A percentile compares a stretch with the other conserved stretches of the same genome.
These are phyloP conservation scores for Drosophila suzukii DNA, from an alignment of 1,140 invertebrate genomes.

Conservation along the genomic window DNA sequence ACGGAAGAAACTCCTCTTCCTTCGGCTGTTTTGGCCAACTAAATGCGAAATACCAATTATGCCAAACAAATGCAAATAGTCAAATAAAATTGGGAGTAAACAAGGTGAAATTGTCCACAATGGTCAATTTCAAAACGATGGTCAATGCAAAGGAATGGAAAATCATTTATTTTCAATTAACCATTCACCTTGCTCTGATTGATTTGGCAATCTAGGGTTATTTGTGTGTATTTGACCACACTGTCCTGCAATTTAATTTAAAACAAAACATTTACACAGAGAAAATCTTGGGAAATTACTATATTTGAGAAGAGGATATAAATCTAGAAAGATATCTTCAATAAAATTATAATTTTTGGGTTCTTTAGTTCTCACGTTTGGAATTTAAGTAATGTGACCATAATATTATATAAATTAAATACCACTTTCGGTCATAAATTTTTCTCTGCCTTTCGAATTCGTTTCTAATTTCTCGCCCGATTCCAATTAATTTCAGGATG, in stretches of 20 bases:
- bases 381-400: too few relatives aligned
- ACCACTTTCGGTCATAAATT: too few relatives aligned
- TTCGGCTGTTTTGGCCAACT: conserved; percentile 7
- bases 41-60: conserved; percentile 74
- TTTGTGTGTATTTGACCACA: not conserved
- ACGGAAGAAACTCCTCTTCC: conserved; percentile 1
- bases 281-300: not conserved
- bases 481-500: conserved; percentile 93
- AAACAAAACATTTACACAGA: not conserved
- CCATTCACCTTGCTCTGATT: conserved; percentile 3
- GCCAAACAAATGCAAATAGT: conserved; percentile 33
- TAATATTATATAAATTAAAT: too few relatives aligned
- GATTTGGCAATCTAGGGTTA: not conserved
- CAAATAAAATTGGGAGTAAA: conserved; percentile 27
- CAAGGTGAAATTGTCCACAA: conserved; percentile 26
- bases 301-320: too few relatives aligned
- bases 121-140: conserved; percentile 17
- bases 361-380: too few relatives aligned
- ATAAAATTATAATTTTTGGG: not conserved
- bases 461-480: conserved; percentile 3
- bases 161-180: conserved; percentile 36
- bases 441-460: not conserved
- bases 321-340: not conserved
- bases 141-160: conserved; percentile 19
- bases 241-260: too few relatives aligned